phyloP scores from a whole-genome alignment of 2,113 vertebrate genomes.

The Calcarius ornatus region DNA sequence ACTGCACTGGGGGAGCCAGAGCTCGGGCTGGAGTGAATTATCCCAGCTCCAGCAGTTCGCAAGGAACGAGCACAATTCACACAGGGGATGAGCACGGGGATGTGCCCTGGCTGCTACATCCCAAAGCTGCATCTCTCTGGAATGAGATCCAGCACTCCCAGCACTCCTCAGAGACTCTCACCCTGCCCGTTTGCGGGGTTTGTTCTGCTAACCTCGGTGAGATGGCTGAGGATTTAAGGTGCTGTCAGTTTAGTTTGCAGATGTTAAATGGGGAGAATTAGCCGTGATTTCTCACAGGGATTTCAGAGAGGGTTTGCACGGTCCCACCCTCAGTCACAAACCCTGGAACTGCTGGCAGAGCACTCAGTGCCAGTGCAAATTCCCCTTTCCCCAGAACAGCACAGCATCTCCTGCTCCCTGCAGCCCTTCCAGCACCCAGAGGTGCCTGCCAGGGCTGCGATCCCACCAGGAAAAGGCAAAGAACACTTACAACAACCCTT shows the following conservation, averaged over 20 bases:
- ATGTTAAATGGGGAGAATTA: neutral
- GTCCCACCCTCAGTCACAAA: neutral
- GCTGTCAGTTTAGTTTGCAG: slow-evolving; percentile 16
- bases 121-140: neutral
- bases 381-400: neutral
- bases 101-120: neutral
- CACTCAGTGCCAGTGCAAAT: neutral
- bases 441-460: neutral
- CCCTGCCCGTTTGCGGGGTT: neutral
- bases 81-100: neutral
- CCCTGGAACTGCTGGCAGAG: neutral
- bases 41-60: neutral
- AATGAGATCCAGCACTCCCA: slow-evolving; percentile 36
- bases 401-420: neutral
- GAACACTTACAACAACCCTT: neutral
- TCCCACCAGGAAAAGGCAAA: neutral
- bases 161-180: neutral
- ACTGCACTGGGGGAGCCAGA: neutral
- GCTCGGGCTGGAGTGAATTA: neutral
- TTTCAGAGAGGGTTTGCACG: neutral
- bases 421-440: neutral
- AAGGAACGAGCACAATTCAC: neutral
- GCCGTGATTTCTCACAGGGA: neutral
- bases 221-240: slow-evolving; percentile 12
- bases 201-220: neutral